phyloP scores from a whole-genome alignment of 1,140 invertebrate genomes.

The Helicorthomorpha holstii region DNA sequence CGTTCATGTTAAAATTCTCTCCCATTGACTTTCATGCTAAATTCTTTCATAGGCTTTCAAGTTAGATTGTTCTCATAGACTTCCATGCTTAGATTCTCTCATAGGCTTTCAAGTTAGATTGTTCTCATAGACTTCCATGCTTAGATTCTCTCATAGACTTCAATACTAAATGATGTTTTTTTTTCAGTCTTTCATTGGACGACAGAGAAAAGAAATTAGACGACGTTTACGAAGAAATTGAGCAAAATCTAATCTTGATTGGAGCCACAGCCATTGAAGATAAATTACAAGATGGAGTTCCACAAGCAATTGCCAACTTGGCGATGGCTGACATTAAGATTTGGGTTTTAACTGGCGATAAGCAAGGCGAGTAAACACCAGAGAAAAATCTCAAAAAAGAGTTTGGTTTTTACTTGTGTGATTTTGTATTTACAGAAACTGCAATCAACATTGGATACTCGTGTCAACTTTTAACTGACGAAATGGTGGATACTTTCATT shows the following conservation, averaged over 20 bases:
- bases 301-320: constrained; percentile 88
- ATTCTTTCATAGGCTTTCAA: too few relatives aligned
- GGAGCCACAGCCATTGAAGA: constrained; percentile 96
- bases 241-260: constrained; percentile 72
- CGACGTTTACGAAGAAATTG: constrained; percentile 92
- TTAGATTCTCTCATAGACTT: too few relatives aligned
- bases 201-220: constrained; percentile 84
- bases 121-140: too few relatives aligned
- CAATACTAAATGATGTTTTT: too few relatives aligned
- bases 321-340: constrained; percentile 90
- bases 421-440: constrained; percentile 76
- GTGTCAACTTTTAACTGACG: constrained; percentile 89
- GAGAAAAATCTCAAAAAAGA: neutral
- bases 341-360: constrained; percentile 98
- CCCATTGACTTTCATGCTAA: too few relatives aligned
- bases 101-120: too few relatives aligned
- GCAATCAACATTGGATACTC: constrained; percentile 99
- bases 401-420: too few relatives aligned
- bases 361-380: constrained; percentile 55
- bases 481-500: constrained; percentile 88
- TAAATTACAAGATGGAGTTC: constrained; percentile 96
- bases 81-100: too few relatives aligned
- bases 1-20: too few relatives aligned
- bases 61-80: too few relatives aligned
- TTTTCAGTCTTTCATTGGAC: constrained; percentile 44